phyloP scores from a whole-genome alignment of 2,113 vertebrate species.

The Felis chaus region DNA sequence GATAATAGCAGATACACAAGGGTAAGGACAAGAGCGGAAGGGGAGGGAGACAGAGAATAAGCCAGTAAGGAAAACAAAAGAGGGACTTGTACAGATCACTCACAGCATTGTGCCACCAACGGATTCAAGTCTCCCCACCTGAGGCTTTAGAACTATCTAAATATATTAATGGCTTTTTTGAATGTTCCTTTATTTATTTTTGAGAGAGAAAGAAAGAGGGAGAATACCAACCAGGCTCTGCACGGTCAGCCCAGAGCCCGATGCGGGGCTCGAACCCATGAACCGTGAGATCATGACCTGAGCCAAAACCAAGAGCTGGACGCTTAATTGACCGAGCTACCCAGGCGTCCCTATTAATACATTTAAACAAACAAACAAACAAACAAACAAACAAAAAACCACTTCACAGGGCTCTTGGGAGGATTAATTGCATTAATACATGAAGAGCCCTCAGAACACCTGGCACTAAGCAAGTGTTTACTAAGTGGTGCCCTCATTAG shows the following conservation, averaged over 20 bases:
- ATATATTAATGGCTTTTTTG: too few species aligned
- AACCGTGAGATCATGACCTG: too few species aligned
- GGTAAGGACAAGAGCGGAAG: background rate
- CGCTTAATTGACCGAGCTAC: too few species aligned
- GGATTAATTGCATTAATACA: background rate
- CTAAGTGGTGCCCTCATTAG: background rate
- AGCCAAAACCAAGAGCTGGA: too few species aligned
- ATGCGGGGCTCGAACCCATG: too few species aligned
- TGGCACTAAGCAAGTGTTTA: background rate
- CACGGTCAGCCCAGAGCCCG: too few species aligned
- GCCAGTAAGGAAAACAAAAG: background rate
- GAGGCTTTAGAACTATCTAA: background rate
- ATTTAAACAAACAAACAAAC: background rate
- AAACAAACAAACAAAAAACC: background rate
- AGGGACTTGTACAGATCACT: background rate
- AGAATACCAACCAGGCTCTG: too few species aligned
- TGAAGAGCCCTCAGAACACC: background rate
- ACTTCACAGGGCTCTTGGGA: background rate
- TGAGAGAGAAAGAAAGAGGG: too few species aligned
- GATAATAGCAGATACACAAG: background rate
- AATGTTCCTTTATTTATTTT: too few species aligned
- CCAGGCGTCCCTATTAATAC: background rate
- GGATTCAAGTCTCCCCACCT: background rate
- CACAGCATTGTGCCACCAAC: too few species aligned
- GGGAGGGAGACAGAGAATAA: background rate